phyloP scores from a whole-genome alignment of 2,797 vertebrate species.

The Esox lucius region DNA sequence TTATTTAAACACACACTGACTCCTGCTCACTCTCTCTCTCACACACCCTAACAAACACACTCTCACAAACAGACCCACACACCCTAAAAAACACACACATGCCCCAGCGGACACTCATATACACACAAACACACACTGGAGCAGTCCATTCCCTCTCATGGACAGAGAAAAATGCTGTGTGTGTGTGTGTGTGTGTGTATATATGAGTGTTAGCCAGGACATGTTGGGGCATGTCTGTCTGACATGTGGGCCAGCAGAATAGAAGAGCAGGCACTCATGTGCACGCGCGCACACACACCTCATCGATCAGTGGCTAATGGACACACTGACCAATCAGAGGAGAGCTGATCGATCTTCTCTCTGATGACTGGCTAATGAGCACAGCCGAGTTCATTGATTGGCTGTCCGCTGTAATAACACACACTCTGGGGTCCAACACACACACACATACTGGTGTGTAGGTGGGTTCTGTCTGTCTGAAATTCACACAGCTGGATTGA shows the following conservation, averaged over 20 bases:
- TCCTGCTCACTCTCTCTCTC: conserved; percentile 13
- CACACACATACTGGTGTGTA: conserved; percentile 22
- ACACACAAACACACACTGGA: too few relatives aligned
- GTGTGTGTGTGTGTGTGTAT: conserved; percentile 47
- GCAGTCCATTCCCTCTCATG: conserved; percentile 60
- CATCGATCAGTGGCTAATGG: conserved; percentile 18
- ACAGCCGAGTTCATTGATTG: conserved; percentile 48
- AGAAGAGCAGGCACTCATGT: not conserved
- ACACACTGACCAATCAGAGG: conserved; percentile 39
- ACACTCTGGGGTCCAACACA: conserved; percentile 45
- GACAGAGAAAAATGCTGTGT: conserved; percentile 31
- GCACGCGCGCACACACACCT: not conserved
- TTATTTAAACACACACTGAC: not conserved
- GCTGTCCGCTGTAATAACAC: conserved; percentile 56
- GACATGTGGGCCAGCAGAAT: not conserved
- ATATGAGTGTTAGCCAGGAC: not conserved
- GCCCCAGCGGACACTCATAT: too few relatives aligned
- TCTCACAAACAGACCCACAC: not conserved
- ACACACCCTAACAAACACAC: conserved; percentile 37
- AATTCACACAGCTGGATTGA: conserved; percentile 59
- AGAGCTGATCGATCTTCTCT: conserved; percentile 39
- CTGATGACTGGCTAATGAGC: conserved; percentile 61
- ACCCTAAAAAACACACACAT: conserved; percentile 48
- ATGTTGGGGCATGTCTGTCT: conserved; percentile 16
- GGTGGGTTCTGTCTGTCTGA: not conserved